phyloP scores from a whole-genome alignment of 2,888 invertebrate species.

The Sarcophaga carnaria region DNA sequence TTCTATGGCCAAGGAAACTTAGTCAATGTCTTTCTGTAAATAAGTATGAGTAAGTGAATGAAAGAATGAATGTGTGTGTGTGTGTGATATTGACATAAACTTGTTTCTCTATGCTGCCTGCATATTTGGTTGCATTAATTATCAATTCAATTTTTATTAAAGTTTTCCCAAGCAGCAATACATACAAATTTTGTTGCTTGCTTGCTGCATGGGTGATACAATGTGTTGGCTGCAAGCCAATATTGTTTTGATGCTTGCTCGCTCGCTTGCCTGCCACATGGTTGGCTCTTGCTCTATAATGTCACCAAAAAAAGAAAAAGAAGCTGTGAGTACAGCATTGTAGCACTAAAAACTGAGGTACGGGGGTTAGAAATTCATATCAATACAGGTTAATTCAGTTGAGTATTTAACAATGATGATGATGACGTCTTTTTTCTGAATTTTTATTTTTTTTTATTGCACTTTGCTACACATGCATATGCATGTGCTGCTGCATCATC shows the following conservation, averaged over 20 bases:
- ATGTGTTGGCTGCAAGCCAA: conserved; percentile 32
- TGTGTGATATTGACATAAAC: conserved; percentile 44
- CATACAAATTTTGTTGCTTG: conserved; percentile 40
- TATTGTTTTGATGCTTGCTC: background rate
- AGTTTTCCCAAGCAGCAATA: conserved; percentile 63
- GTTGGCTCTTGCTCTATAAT: background rate
- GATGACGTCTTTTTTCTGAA: conserved; percentile 30
- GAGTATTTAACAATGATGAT: conserved; percentile 39
- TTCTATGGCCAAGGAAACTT: conserved; percentile 58
- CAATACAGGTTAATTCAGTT: conserved; percentile 49
- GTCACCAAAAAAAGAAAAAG: background rate
- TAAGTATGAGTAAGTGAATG: background rate
- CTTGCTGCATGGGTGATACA: conserved; percentile 41
- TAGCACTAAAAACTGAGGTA: background rate
- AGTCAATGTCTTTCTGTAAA: conserved; percentile 47
- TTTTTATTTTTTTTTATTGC: background rate
- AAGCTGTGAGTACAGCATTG: background rate
- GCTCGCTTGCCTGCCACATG: conserved; percentile 31
- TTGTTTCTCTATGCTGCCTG: conserved; percentile 41
- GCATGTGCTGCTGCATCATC: conserved; percentile 23
- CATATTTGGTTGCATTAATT: conserved; percentile 16
- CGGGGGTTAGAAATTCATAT: conserved; percentile 46
- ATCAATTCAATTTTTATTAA: conserved; percentile 34
- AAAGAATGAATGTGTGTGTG: background rate
- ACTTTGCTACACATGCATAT: conserved; percentile 29